Base-by-base conservation (phyloP, 2,797 vertebrate genomes). In the Diceros bicornis region DNA sequence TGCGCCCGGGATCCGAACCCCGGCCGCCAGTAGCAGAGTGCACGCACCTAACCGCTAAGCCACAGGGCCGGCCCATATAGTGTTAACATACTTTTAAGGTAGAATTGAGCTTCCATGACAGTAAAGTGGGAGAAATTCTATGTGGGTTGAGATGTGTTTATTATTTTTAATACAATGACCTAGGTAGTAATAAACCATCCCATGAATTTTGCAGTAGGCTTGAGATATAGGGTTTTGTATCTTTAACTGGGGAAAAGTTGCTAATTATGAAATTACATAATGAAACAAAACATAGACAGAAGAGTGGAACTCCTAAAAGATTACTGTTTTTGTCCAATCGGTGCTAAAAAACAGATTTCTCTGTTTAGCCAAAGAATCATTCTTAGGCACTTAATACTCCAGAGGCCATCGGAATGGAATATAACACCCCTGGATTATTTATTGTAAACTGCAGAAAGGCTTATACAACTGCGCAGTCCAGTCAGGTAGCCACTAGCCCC, bases 251-350 rank as follows among this genome's bases (percentile, higher is more conserved):
- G 25, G 9, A 55, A 81, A 18, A 81, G 44, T 34, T 75, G 57
- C 61, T 64, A 78, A 61, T 41, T 41, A 55, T 68, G 16, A 79
- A 94, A 69, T 78, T 61, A n/a, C 1, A 23, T 13, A 90, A 34
- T 78, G 57, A 77, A 55, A 93, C 64, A 82, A 82, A 91, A 59
- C 3, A 62, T 11, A 84, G 72, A 37, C 75, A 34, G 57, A 32
- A 52, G 41, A 92, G 32, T 61, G 17, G 62, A 89, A 85, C 34
- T 86, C 90, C 89, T 77, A 7, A 50, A 93, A 89, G 25, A 82
- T 71, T 37, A 27, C 75, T 52, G 32, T 21, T 87, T 94, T 64
- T 78, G 20, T 93, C 21, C 50, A 62, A 77, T 8, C 27, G n/a
- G 57, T 74, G 52, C 32, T 62, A 47, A 37, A 93, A 44, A 95